Evolutionary conservation across 2,113 vertebrate genomes (phyloP).

Genomic region (Limnothrissa miodon): DNA sequence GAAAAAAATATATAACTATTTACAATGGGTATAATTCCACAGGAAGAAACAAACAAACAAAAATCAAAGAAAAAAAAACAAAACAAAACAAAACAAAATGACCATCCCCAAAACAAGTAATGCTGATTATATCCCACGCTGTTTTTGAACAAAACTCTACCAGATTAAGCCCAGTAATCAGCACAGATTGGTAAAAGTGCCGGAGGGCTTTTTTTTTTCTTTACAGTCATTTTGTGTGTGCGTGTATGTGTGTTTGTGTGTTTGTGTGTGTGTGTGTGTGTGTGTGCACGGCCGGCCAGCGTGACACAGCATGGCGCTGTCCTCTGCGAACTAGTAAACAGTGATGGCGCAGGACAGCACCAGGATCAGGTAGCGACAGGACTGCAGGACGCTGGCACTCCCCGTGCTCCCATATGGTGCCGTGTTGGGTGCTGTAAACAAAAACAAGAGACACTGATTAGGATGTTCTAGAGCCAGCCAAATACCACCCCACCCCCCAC

Average conservation of each 20-base stretch:
- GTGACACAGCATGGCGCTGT: slow-evolving; percentile 79
- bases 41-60: slow-evolving; percentile 57
- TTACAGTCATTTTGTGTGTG: slow-evolving; percentile 87
- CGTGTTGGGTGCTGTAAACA: slow-evolving; percentile 88
- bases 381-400: slow-evolving; percentile 83
- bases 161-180: slow-evolving; percentile 91
- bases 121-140: slow-evolving; percentile 87
- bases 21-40: slow-evolving; percentile 88
- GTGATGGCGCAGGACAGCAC: slow-evolving; percentile 91
- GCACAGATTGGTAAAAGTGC: slow-evolving; percentile 89
- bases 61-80: slow-evolving; percentile 18
- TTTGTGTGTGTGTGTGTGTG: slow-evolving; percentile 86
- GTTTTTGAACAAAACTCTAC: slow-evolving; percentile 86
- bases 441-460: slow-evolving; percentile 56
- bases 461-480: background rate
- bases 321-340: slow-evolving; percentile 86
- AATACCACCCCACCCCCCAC: background rate
- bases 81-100: slow-evolving; percentile 48
- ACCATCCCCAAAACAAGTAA: slow-evolving; percentile 81
- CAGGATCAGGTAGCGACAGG: slow-evolving; percentile 92
- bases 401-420: slow-evolving; percentile 92
- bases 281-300: slow-evolving; percentile 83
- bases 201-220: slow-evolving; percentile 73
- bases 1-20: slow-evolving; percentile 85
- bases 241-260: slow-evolving; percentile 85